A percentile compares a stretch with the other conserved stretches of the same genome.
phyloP scores from a whole-genome alignment of 2,797 vertebrate genomes.

The Platyrinchus mystaceus region DNA sequence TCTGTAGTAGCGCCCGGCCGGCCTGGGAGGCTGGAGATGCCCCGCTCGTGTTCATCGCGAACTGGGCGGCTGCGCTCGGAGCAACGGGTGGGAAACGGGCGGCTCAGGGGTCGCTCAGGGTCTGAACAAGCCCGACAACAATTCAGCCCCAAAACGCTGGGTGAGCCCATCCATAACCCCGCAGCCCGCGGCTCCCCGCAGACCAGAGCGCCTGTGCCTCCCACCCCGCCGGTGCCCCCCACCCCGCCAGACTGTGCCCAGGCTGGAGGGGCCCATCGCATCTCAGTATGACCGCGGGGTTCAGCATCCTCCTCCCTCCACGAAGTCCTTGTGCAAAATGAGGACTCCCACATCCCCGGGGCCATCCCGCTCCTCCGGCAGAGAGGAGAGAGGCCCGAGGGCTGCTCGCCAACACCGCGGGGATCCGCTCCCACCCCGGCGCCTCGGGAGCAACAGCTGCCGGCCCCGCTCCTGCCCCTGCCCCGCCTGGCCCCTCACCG shows the following conservation, averaged over 20 bases:
- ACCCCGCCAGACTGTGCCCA: background rate
- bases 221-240: background rate
- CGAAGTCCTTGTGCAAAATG: background rate
- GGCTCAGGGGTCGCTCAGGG: background rate
- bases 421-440: background rate
- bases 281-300: fast-evolving
- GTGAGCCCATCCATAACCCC: background rate
- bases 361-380: background rate
- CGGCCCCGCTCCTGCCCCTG: background rate
- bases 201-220: background rate
- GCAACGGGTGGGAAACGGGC: background rate
- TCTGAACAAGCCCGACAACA: background rate
- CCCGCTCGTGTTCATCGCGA: background rate
- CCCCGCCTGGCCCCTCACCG: background rate
- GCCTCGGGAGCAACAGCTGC: background rate
- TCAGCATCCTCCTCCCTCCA: background rate
- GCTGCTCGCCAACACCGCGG: background rate
- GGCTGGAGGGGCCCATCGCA: background rate
- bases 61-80: background rate
- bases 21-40: background rate
- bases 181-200: background rate
- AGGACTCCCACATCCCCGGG: background rate
- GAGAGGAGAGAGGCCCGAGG: background rate
- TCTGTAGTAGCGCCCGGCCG: background rate
- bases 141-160: background rate